Conservation (phyloP, 30 jellyfish, hydroid and myxozoan genomes). For the Aurelia sp. region DNA sequence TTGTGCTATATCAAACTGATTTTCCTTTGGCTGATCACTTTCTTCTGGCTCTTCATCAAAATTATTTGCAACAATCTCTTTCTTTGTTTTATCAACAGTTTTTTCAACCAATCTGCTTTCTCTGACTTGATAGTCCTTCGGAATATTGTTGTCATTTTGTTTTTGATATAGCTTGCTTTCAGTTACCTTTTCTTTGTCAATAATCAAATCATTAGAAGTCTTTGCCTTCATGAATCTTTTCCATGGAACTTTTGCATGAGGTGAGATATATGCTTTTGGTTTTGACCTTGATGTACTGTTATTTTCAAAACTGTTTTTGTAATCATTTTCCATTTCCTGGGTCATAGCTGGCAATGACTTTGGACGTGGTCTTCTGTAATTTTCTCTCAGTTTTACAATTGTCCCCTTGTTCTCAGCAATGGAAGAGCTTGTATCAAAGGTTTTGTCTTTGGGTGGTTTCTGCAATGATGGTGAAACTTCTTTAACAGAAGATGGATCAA, state of each 20-base stretch:
- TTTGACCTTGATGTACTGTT: neutral
- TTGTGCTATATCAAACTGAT: neutral
- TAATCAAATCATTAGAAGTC: neutral
- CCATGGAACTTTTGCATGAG: slow-evolving; percentile 73
- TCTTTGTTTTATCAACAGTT: neutral
- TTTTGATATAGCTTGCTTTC: neutral
- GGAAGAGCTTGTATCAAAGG: neutral
- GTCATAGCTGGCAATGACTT: slow-evolving; percentile 62
- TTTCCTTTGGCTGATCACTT: neutral
- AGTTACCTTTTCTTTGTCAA: neutral
- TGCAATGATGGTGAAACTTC: neutral
- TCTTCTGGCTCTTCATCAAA: too few species aligned
- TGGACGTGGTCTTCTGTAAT: slow-evolving; percentile 42
- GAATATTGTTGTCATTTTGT: neutral
- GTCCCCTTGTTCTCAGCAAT: neutral
- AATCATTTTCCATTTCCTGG: slow-evolving; percentile 6
- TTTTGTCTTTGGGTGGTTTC: neutral
- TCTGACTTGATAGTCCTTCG: neutral
- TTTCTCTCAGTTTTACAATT: neutral
- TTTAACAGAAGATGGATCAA: neutral
- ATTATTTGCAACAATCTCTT: neutral
- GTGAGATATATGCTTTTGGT: slow-evolving; percentile 76
- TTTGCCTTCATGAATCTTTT: slow-evolving; percentile 17
- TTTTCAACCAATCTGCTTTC: neutral
- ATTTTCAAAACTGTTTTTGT: neutral